Conservation (phyloP, 1,140 invertebrate genomes). For the Bemisia tabaci region DNA sequence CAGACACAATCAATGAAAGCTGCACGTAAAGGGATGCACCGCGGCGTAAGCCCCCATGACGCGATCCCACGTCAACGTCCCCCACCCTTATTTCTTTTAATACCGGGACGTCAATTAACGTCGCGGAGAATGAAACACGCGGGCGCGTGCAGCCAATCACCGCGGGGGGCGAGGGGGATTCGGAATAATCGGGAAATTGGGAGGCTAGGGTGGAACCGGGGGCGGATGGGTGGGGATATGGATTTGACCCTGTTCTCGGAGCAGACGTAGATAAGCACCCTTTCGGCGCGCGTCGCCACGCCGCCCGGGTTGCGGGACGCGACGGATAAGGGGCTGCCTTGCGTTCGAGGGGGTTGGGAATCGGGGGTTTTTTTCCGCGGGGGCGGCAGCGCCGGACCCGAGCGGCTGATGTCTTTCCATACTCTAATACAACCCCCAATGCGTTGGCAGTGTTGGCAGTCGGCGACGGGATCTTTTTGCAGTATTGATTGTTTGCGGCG, state of each 20-base stretch:
- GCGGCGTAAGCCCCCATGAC: too few relatives aligned
- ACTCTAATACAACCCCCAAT: background rate
- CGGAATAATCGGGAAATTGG: background rate
- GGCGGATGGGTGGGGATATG: background rate
- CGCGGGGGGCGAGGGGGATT: background rate
- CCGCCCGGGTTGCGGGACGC: too few relatives aligned
- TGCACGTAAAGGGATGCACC: too few relatives aligned
- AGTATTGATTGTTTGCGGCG: background rate
- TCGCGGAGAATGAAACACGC: too few relatives aligned
- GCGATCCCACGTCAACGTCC: too few relatives aligned
- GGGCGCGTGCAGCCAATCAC: too few relatives aligned
- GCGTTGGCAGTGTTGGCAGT: background rate
- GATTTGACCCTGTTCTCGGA: background rate
- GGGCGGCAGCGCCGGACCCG: background rate
- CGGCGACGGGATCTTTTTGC: background rate
- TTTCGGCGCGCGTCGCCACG: background rate
- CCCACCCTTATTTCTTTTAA: too few relatives aligned
- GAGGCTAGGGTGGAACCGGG: background rate
- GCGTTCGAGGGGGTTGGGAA: background rate
- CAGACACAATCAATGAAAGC: too few relatives aligned
- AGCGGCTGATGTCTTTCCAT: background rate
- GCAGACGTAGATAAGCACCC: background rate
- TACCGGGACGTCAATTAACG: too few relatives aligned
- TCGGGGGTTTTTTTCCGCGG: too few relatives aligned
- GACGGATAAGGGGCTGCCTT: background rate